Evolutionary conservation across 1,140 invertebrate species (phyloP).

Genomic region (Drosophila athabasca): DNA sequence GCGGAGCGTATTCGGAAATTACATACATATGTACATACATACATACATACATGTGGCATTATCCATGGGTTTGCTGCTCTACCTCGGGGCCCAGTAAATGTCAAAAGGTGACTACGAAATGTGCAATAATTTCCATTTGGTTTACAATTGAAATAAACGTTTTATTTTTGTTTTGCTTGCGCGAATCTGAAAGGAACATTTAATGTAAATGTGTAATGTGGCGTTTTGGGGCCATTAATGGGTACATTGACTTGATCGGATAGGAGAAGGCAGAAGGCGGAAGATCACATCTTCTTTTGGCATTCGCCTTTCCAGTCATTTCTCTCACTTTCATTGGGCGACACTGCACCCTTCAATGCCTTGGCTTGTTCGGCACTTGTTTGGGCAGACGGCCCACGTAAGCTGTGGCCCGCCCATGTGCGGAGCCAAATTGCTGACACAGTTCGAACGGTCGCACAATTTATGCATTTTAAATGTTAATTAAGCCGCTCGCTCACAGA

Average conservation of each 20-base stretch:
- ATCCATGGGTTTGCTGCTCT: conserved; percentile 5
- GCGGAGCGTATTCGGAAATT: conserved; percentile 23
- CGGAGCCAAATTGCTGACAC: conserved; percentile 51
- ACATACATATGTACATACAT: neutral
- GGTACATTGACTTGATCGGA: conserved; percentile 23
- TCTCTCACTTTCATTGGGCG: conserved; percentile 27
- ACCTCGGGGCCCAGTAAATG: conserved; percentile 26
- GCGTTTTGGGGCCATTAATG: conserved; percentile 18
- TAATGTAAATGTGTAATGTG: neutral
- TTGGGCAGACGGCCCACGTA: conserved; percentile 27
- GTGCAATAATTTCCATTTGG: conserved; percentile 15
- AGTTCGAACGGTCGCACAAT: conserved; percentile 58
- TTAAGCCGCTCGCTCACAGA: conserved; percentile 32
- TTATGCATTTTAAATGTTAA: conserved; percentile 66
- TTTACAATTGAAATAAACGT: conserved; percentile 38
- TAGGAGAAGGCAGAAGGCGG: neutral
- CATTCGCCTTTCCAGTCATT: neutral
- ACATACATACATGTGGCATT: neutral
- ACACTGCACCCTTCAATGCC: conserved; percentile 17
- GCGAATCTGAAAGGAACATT: conserved; percentile 36
- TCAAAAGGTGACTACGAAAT: conserved; percentile 27
- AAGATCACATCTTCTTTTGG: too few relatives aligned
- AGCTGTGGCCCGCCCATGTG: conserved; percentile 33
- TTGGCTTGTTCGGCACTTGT: conserved; percentile 30
- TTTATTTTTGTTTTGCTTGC: conserved; percentile 45